Percentiles rank a stretch among this genome's conserved stretches.
These are phyloP conservation scores for Myotis myotis DNA, from an alignment of 2,797 vertebrate genomes.

Conservation along the genomic window DNA sequence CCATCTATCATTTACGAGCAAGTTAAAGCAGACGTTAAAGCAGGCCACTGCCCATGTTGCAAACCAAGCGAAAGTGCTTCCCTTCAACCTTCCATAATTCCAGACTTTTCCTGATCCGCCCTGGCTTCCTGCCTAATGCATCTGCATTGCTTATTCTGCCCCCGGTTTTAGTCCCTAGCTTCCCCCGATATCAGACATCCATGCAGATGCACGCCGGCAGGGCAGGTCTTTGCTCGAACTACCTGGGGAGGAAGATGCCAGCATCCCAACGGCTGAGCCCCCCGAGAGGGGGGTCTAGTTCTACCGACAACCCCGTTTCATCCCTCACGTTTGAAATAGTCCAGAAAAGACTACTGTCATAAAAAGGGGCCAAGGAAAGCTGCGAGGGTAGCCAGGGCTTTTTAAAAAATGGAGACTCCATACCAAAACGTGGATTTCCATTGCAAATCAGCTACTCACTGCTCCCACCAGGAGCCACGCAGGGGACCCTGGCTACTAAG, in stretches of 20 bases:
- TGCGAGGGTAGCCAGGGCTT: background rate
- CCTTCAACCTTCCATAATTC: conserved; percentile 44
- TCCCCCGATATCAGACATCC: background rate
- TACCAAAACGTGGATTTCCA: conserved; percentile 17
- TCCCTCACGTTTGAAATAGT: conserved; percentile 40
- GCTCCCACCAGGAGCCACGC: background rate
- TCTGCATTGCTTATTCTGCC: background rate
- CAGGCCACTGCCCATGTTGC: conserved; percentile 42
- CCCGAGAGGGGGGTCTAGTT: background rate
- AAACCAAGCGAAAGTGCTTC: conserved; percentile 55
- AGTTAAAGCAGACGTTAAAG: conserved; percentile 61
- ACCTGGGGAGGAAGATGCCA: conserved; percentile 9
- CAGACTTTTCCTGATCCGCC: background rate
- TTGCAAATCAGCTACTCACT: conserved; percentile 26
- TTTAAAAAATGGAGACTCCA: background rate
- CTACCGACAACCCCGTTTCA: background rate
- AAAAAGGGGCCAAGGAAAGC: background rate
- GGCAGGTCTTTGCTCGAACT: conserved; percentile 23
- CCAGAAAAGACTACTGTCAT: conserved; percentile 48
- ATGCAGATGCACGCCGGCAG: background rate
- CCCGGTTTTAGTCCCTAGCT: background rate
- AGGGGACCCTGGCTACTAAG: conserved; percentile 13
- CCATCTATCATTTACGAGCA: conserved; percentile 68
- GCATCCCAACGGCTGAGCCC: background rate
- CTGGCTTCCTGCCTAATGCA: conserved; percentile 55